phyloP scores from a whole-genome alignment of 2,797 vertebrate species.

The Acropternis orthonyx region DNA sequence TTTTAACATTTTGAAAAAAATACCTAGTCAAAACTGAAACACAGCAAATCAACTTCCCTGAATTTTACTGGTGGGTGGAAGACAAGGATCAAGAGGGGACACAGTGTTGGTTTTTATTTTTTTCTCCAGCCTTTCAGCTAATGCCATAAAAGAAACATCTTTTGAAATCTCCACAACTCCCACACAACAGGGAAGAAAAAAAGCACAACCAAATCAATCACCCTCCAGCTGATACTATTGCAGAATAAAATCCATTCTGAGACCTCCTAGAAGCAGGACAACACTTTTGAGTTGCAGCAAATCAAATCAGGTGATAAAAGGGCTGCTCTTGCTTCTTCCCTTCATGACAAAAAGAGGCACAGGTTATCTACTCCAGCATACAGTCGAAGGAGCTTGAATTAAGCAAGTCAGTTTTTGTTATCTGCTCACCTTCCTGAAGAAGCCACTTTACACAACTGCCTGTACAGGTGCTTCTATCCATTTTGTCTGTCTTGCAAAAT shows the following conservation, averaged over 20 bases:
- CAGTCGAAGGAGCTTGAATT: background rate
- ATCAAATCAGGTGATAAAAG: background rate
- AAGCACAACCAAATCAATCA: constrained; percentile 8
- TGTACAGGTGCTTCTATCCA: background rate
- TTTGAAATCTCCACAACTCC: background rate
- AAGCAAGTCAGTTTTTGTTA: constrained; percentile 22
- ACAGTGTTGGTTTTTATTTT: background rate
- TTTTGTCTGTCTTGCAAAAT: background rate
- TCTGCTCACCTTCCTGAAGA: background rate
- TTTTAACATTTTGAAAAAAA: background rate
- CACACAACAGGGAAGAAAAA: background rate
- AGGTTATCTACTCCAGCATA: background rate
- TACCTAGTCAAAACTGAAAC: background rate
- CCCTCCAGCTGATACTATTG: background rate
- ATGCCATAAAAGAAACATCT: background rate
- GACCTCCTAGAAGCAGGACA: background rate
- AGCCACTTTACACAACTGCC: background rate
- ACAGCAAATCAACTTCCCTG: background rate
- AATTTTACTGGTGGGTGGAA: background rate
- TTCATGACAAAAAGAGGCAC: background rate
- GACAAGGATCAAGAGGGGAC: background rate
- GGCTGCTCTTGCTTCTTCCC: background rate
- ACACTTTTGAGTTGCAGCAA: background rate
- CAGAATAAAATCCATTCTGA: constrained; percentile 29
- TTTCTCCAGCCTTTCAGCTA: background rate